Evolutionary conservation across 2,888 invertebrate species (phyloP), one percentile per base, ranked within the genome.

Genomic region (Cheilosia vernalis): DNA sequence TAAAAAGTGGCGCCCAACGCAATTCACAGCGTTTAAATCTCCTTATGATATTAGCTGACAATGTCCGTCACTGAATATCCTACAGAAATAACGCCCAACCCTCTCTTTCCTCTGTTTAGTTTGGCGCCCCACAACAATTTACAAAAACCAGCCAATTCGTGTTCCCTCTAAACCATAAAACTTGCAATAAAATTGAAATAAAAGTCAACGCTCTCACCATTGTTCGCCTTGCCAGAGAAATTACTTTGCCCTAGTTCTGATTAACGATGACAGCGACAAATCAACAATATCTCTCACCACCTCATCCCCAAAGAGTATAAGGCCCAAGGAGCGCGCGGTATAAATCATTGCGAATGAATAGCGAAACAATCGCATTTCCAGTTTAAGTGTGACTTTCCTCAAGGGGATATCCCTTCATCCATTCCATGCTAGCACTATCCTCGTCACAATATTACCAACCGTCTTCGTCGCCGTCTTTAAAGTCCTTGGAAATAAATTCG

Each of bases 311-410:
- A 21, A 19, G 30, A 21, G 19, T 24, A 17, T 17, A 37, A 37
- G 10, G 24, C 42, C 53, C 42, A 60, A 44, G 10, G 4, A 40
- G 17, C 10, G 17, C 10, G 56, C 49, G 24, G 60, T 84, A 30
- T 30, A 84, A 84, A 84, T 84, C 80, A 84, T 70, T 76, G 51
- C 56, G 40, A 79, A 74, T 74, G 83, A 69, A 83, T 83, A 79
- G 79, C 84, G 74, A 84, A 80, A 83, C 83, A 83, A 83, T 83
- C 73, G 70, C 64, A 84, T 64, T 64, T 84, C 84, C 64, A 84
- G 80, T 76, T 84, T 80, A 49, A 84, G 74, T 74, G 74, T 74
- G 69, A 60, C 69, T 78, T 79, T 69, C 73, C 78, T 73, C 55
- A 53, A 64, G 74, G 74, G 69, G 69, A 84, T 69, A 73, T 74